Conservation (phyloP, 2,113 vertebrate species). For the Zootoca vivipara region DNA sequence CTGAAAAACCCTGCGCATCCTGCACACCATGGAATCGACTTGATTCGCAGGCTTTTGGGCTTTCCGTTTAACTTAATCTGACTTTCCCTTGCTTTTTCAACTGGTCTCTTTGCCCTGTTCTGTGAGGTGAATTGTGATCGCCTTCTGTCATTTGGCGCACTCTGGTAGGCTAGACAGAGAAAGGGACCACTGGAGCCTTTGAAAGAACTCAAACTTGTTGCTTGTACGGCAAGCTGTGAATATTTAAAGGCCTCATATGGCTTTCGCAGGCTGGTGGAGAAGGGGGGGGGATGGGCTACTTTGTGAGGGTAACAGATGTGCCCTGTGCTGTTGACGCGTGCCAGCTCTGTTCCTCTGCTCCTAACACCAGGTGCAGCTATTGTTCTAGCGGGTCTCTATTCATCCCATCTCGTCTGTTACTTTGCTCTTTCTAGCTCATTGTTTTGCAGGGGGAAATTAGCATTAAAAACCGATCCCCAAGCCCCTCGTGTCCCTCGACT, state of each 20-base stretch:
- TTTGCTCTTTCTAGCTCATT: conserved; percentile 77
- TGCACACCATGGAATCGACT: rapidly evolving
- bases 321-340: conserved; percentile 80
- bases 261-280: conserved; percentile 55
- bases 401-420: conserved; percentile 78
- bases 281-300: conserved; percentile 55
- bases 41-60: neutral
- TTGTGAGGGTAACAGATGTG: conserved; percentile 88
- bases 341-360: conserved; percentile 77
- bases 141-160: neutral
- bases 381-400: conserved; percentile 86
- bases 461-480: conserved; percentile 81
- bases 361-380: conserved; percentile 95
- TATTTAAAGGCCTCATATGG: conserved; percentile 45
- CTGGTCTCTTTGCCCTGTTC: neutral
- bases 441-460: conserved; percentile 82
- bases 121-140: neutral
- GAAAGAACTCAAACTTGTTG: conserved; percentile 78
- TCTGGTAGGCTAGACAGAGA: neutral
- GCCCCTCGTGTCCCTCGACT: conserved; percentile 76
- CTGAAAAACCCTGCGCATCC: neutral
- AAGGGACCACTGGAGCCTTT: conserved; percentile 32
- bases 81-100: neutral
- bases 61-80: neutral
- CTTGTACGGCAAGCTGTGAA: conserved; percentile 61